phyloP scores from a whole-genome alignment of 2,797 vertebrate genomes.

The Podarcis lilfordi region DNA sequence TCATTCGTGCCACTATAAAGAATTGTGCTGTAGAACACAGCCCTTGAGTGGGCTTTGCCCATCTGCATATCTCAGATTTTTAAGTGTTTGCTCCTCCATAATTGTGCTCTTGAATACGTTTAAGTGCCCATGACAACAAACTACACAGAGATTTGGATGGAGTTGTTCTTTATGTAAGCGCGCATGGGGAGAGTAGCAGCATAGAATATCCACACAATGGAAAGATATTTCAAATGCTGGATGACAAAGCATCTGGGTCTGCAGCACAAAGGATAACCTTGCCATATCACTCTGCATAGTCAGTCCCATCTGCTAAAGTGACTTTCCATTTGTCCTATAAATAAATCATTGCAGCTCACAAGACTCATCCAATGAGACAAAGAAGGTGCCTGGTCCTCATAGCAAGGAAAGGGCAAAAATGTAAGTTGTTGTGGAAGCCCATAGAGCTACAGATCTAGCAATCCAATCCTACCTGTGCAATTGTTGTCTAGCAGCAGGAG shows the following conservation, averaged over 20 bases:
- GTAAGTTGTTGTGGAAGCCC: background rate
- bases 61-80: conserved; percentile 9
- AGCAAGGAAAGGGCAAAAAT: background rate
- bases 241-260: conserved; percentile 47
- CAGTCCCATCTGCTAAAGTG: conserved; percentile 43
- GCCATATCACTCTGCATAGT: conserved; percentile 45
- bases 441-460: background rate
- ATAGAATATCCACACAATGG: conserved; percentile 35
- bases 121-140: conserved; percentile 55
- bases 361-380: conserved; percentile 24
- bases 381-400: background rate
- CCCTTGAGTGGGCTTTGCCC: background rate
- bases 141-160: background rate
- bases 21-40: background rate
- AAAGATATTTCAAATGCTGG: conserved; percentile 40
- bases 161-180: background rate
- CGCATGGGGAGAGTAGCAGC: background rate
- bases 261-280: conserved; percentile 63
- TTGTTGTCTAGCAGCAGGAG: background rate
- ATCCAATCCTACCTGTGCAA: background rate
- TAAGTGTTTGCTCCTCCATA: conserved; percentile 9
- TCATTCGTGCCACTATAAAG: background rate
- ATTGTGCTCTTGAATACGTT: conserved; percentile 5
- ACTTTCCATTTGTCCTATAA: conserved; percentile 56
- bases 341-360: conserved; percentile 48